Conservation (phyloP, 2,888 invertebrate species). For the Melangyna quadrimaculata region DNA sequence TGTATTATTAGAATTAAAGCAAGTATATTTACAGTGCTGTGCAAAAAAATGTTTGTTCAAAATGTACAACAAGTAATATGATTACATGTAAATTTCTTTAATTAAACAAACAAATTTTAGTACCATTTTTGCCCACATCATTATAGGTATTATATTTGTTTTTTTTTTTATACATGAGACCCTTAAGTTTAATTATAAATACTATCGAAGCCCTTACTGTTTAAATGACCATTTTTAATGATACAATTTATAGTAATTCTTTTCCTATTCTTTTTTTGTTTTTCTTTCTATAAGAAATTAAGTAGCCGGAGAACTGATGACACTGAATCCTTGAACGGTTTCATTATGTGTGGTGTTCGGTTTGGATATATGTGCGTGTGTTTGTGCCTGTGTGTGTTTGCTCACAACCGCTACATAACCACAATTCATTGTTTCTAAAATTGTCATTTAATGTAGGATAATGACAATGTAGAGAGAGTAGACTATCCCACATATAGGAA, state of each 20-base stretch:
- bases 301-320: background rate
- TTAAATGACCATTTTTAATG: background rate
- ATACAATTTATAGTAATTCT: background rate
- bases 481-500: constrained; percentile 42
- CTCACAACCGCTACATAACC: background rate
- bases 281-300: constrained; percentile 7
- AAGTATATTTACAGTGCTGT: background rate
- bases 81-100: no score
- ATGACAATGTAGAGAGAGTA: constrained; percentile 40
- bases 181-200: background rate
- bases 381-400: background rate
- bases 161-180: background rate
- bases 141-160: no score
- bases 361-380: background rate
- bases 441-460: constrained; percentile 61
- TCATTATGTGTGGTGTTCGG: constrained; percentile 14
- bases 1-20: background rate
- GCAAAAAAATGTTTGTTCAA: background rate
- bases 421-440: constrained; percentile 57
- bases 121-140: background rate
- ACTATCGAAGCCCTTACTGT: background rate
- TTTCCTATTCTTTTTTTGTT: background rate
- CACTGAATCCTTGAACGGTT: constrained; percentile 55
- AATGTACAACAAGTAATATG: background rate
- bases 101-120: no score